phyloP scores from a whole-genome alignment of 2,888 invertebrate species.

The Syrphus vitripennis region DNA sequence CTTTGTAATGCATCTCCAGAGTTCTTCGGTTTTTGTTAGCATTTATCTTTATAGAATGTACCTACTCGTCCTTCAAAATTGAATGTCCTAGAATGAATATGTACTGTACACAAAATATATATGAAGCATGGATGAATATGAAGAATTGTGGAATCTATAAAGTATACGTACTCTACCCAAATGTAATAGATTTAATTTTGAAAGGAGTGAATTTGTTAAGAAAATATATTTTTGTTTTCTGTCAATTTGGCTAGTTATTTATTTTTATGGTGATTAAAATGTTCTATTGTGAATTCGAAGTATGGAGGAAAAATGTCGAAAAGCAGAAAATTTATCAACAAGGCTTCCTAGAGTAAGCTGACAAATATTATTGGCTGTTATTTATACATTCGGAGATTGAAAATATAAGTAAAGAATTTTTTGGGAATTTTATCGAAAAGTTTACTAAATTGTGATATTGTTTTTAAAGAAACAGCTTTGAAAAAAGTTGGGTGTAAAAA shows the following conservation, averaged over 20 bases:
- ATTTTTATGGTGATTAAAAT: not conserved
- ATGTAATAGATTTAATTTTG: not conserved
- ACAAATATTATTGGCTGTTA: not conserved
- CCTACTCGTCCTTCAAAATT: not conserved
- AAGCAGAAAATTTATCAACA: not conserved
- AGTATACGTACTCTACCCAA: too few relatives aligned
- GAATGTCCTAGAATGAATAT: not conserved
- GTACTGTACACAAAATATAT: not conserved
- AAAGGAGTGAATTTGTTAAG: conserved; percentile 1
- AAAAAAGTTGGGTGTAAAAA: too few relatives aligned
- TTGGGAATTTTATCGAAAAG: too few relatives aligned
- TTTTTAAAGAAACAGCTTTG: too few relatives aligned
- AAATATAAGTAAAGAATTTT: too few relatives aligned
- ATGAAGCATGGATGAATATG: not conserved
- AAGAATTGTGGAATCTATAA: not conserved
- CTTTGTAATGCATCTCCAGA: not conserved
- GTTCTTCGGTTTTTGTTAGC: not conserved
- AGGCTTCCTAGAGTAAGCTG: not conserved
- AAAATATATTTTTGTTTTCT: not conserved
- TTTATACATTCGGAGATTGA: not conserved
- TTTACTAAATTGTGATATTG: too few relatives aligned
- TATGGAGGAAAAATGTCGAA: not conserved
- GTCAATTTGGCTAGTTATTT: not conserved
- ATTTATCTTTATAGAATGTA: not conserved
- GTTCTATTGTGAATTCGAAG: not conserved